Evolutionary conservation across 30 jellyfish, hydroid and myxozoan genomes (phyloP).

Genomic region (Cassiopea andromeda): DNA sequence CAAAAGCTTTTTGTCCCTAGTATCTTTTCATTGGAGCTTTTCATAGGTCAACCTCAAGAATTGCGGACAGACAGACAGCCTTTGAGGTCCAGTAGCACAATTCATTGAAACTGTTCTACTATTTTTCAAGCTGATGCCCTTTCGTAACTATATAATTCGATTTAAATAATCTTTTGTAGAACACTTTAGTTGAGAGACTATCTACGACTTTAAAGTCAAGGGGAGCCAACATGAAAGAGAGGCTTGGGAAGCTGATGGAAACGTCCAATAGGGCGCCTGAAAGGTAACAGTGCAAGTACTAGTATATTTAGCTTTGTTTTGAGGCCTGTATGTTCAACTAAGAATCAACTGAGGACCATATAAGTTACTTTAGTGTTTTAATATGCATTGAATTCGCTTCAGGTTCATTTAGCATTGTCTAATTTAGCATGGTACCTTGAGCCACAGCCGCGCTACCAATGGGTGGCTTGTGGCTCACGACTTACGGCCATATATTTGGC

Average conservation of each 20-base stretch:
- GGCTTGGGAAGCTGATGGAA: conserved; percentile 90
- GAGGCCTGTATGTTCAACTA: neutral
- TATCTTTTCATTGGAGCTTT: neutral
- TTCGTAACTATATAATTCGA: neutral
- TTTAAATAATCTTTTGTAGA: neutral
- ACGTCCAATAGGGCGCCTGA: conserved; percentile 81
- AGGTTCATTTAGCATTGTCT: too few relatives aligned
- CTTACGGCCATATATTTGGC: too few relatives aligned
- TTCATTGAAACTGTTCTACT: neutral
- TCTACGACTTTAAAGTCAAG: conserved; percentile 82
- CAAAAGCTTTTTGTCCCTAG: neutral
- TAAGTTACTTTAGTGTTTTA: too few relatives aligned
- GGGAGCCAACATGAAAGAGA: conserved; percentile 93
- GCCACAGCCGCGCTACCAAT: too few relatives aligned
- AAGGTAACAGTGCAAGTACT: conserved; percentile 54
- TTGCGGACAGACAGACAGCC: neutral
- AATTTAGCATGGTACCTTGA: too few relatives aligned
- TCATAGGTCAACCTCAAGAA: neutral
- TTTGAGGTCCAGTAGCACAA: neutral
- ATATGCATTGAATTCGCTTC: too few relatives aligned
- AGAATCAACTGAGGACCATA: neutral
- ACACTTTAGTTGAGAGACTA: conserved; percentile 73
- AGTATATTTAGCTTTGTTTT: neutral
- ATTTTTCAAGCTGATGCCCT: neutral
- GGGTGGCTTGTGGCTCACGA: too few relatives aligned